Conservation (phyloP, 2,888 invertebrate species). For the Lasioglossum figueresi region DNA sequence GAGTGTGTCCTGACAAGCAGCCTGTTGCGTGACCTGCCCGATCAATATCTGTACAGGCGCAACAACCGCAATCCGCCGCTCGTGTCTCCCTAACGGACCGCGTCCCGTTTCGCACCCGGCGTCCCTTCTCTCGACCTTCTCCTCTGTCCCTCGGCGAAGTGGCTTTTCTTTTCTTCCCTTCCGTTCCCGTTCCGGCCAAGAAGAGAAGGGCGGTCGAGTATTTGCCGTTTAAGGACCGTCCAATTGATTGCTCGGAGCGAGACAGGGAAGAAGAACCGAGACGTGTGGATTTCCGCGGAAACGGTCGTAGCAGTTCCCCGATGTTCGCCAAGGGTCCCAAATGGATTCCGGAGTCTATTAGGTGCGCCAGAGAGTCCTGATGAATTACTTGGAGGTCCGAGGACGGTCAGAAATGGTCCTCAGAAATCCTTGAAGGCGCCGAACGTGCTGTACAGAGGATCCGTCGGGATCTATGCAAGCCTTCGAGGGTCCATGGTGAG, state of each 20-base stretch:
- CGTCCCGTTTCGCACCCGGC: background rate
- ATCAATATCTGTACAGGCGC: conserved; percentile 80
- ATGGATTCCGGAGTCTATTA: background rate
- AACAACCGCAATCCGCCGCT: conserved; percentile 68
- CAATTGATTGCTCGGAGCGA: background rate
- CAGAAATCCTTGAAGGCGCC: background rate
- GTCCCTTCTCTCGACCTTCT: background rate
- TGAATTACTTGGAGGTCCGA: background rate
- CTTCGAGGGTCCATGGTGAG: too few species aligned
- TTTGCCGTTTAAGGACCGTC: background rate
- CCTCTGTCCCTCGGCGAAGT: background rate
- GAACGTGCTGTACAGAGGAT: background rate
- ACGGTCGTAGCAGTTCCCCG: background rate
- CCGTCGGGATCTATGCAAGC: background rate
- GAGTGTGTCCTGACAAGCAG: conserved; percentile 75
- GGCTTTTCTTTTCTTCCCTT: background rate
- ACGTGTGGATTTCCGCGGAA: background rate
- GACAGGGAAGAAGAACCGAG: background rate
- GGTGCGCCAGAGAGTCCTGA: background rate
- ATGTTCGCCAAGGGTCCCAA: background rate
- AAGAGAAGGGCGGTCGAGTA: background rate
- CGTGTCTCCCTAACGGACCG: conserved; percentile 58
- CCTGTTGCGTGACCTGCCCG: conserved; percentile 81
- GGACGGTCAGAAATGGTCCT: background rate
- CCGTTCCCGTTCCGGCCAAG: background rate